Evolutionary conservation across 2,888 invertebrate species (phyloP).

Genomic region (Caenorhabditis wallacei): DNA sequence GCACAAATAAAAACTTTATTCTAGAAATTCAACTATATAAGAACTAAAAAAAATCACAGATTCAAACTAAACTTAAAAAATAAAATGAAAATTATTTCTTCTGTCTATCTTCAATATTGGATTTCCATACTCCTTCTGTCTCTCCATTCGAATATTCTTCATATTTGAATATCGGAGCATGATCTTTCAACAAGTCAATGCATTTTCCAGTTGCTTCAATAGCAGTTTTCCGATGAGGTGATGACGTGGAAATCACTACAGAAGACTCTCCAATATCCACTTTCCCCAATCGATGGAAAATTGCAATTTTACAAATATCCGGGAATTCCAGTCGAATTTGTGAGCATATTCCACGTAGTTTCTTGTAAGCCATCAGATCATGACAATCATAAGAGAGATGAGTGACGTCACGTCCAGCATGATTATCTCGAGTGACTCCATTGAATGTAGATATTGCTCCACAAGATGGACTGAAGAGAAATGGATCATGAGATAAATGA

Average conservation of each 20-base stretch:
- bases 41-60: not conserved
- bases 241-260: slow-evolving; percentile 79
- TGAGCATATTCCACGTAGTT: slow-evolving; percentile 45
- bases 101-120: slow-evolving; percentile 26
- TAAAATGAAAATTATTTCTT: slow-evolving; percentile 7
- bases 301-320: slow-evolving; percentile 73
- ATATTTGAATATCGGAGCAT: slow-evolving; percentile 78
- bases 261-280: slow-evolving; percentile 79
- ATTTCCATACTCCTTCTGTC: slow-evolving; percentile 39
- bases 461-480: slow-evolving; percentile 67
- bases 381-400: slow-evolving; percentile 80
- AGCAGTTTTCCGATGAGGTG: slow-evolving; percentile 79
- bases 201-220: slow-evolving; percentile 78
- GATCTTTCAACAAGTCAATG: slow-evolving; percentile 78
- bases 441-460: slow-evolving; percentile 80
- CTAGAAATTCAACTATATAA: not conserved
- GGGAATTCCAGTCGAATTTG: slow-evolving; percentile 64
- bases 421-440: slow-evolving; percentile 78
- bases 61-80: not conserved
- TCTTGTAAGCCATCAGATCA: slow-evolving; percentile 79
- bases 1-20: not conserved
- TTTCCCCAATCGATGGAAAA: slow-evolving; percentile 76
- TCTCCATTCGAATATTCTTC: slow-evolving; percentile 52
- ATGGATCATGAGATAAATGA: no score
- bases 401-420: slow-evolving; percentile 74